Evolutionary conservation across 2,888 invertebrate genomes (phyloP), one percentile per base, ranked within the genome.

Genomic region (Azorinus chamasolen): DNA sequence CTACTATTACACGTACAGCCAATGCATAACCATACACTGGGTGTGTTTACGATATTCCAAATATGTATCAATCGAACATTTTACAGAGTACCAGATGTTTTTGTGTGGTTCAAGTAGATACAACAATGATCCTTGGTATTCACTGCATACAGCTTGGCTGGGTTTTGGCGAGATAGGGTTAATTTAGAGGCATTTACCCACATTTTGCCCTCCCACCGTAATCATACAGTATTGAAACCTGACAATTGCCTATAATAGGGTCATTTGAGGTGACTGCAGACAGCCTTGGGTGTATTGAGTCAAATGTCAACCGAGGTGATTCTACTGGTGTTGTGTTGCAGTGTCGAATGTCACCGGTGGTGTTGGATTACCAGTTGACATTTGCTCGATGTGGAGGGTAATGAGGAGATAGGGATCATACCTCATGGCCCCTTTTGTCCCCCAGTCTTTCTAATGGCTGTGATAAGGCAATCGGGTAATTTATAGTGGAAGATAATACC

Each of bases 331-430:
- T 50, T 4, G 3, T 12, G 22, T 50, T 50, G n/a, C 18, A 14
- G 50, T 50, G 50, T 50, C 50, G 24, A 50, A 50, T 50, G 50
- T 20, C 50, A 50, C 18, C 24, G 22, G 14, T 20, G 50, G 50
- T 50, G 50, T 50, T 24, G 22, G 50, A 12, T 50, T 50, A 20
- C 50, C 18, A 4, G 24, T 12, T 50, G 50, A 50, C 50, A 50
- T 50, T 50, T 50, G 50, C 12, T 12, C 50, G 24, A 50, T 50
- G 50, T 50, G 50, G 50, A 50, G 50, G 50, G 50, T 50, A 50
- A 24, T 12, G 22, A 20, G 18, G 18, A 24, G 24, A 22, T 45
- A 20, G 12, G 12, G 50, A 50, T 50, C n/a, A 50, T 20, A 12
- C 50, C 50, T 50, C 50, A 20, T 18, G 18, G n/a, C 50, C 18